A percentile compares a stretch with the other conserved stretches of the same genome.
Conservation (phyloP, 1,140 invertebrate genomes). For the Drosophila paulistorum region DNA sequence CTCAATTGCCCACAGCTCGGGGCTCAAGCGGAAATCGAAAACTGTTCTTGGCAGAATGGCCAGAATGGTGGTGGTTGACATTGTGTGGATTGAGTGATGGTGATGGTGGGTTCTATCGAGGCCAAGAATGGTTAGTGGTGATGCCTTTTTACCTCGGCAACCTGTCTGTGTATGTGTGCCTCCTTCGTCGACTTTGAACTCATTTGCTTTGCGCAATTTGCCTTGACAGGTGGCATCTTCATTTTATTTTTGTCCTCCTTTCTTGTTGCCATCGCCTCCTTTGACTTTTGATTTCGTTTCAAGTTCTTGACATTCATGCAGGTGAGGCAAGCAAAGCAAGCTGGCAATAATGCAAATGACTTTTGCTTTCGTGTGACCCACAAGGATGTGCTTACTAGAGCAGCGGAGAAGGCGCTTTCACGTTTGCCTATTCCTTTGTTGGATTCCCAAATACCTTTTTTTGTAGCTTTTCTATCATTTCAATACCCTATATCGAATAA, state of each 20-base stretch:
- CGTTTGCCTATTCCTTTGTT: constrained; percentile 27
- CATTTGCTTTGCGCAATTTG: constrained; percentile 70
- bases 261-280: constrained; percentile 23
- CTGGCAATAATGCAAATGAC: constrained; percentile 75
- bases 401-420: constrained; percentile 26
- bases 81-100: constrained; percentile 28
- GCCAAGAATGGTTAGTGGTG: constrained; percentile 33
- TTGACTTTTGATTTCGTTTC: constrained; percentile 70
- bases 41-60: constrained; percentile 45
- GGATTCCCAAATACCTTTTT: neutral
- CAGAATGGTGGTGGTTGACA: constrained; percentile 45
- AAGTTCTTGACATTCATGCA: constrained; percentile 45
- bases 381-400: constrained; percentile 32
- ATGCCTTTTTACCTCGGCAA: constrained; percentile 23
- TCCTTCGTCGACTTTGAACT: constrained; percentile 46
- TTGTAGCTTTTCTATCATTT: constrained; percentile 30
- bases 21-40: constrained; percentile 72
- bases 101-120: constrained; percentile 23
- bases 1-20: constrained; percentile 34
- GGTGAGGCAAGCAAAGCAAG: constrained; percentile 6
- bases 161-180: neutral
- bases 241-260: constrained; percentile 30
- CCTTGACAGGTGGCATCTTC: constrained; percentile 28
- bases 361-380: constrained; percentile 64
- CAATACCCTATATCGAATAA: neutral